phyloP scores from a whole-genome alignment of 2,797 vertebrate genomes.

The Alauda arvensis region DNA sequence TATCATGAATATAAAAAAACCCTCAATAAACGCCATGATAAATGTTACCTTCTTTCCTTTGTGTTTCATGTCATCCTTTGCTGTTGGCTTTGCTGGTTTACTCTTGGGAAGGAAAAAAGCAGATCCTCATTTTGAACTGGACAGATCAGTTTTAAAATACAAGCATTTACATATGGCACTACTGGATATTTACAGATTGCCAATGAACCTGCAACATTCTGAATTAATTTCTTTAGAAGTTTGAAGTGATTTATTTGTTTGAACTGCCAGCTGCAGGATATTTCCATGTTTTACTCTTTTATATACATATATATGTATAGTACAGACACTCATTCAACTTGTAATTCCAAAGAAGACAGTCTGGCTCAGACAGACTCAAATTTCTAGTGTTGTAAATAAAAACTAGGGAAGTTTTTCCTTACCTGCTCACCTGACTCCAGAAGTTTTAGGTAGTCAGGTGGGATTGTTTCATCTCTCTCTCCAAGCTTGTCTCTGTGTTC shows the following conservation, averaged over 20 bases:
- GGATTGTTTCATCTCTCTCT: conserved; percentile 83
- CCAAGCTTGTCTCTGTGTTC: conserved; percentile 77
- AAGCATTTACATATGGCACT: not conserved
- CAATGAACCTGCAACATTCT: rapidly evolving
- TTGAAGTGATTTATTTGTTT: not conserved
- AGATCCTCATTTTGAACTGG: not conserved
- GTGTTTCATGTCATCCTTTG: not conserved
- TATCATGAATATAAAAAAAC: not conserved
- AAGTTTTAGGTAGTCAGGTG: conserved; percentile 78
- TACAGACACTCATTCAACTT: not conserved
- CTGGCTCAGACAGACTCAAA: not conserved
- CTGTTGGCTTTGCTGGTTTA: conserved; percentile 47
- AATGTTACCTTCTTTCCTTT: conserved; percentile 62
- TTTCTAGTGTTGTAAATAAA: not conserved
- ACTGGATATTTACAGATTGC: not conserved
- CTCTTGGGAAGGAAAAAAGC: conserved; percentile 48
- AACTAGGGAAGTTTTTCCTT: not conserved
- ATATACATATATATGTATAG: not conserved
- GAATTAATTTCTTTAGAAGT: not conserved
- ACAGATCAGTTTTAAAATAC: not conserved
- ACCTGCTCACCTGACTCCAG: conserved; percentile 70
- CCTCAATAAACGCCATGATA: not conserved
- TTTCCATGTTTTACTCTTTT: not conserved
- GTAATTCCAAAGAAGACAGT: not conserved
- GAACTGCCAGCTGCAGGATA: not conserved